Base-by-base conservation (phyloP, 2,888 invertebrate species). In the Adela reaumurella region DNA sequence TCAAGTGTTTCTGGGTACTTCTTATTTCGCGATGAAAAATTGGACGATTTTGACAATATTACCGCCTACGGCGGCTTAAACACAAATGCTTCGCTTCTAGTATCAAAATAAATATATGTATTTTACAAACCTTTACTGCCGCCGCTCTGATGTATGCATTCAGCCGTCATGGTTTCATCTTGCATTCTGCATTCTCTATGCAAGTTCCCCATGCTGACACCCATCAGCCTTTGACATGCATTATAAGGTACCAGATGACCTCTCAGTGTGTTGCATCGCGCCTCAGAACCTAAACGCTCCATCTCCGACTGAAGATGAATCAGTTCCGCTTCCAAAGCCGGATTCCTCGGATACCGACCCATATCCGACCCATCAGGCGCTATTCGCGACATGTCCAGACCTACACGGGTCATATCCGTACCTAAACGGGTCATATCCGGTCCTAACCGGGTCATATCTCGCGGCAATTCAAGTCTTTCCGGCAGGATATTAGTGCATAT, bases 191-290 rank as follows among this genome's bases (percentile, higher is more conserved):
- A 73, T 45, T 73, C 74, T 17, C 71, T 60, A 17, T 73, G 72
- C 1, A 74, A 46, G n/a, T 72, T 74, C 10, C 66, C 68, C 0
- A 68, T 68, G 47, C 74, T 74, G 63, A 71, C 63, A 0, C 71
- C 74, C 48, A 74, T 49, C 2, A 59, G 53, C 17, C 73, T 60
- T 45, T 67, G 70, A 52, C 76, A 76, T 0, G 19, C 16, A 1
- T 62, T 60, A 44, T 74, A 74, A 4, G 71, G 73, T 0, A 74
- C 73, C 56, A 83, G 56, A 60, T 82, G 63, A 45, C 83, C 69
- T 50, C 79, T 58, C 53, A 79, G 46, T 0, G 77, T 74, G 47
- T 64, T 82, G 57, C 68, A 74, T 50, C 65, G 67, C 57, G 52
- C 64, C 46, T 69, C 55, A 14, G 53, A 54, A 18, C 52, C 52